Base-by-base conservation (phyloP, 1,140 invertebrate species). In the Diorhabda elongata region DNA sequence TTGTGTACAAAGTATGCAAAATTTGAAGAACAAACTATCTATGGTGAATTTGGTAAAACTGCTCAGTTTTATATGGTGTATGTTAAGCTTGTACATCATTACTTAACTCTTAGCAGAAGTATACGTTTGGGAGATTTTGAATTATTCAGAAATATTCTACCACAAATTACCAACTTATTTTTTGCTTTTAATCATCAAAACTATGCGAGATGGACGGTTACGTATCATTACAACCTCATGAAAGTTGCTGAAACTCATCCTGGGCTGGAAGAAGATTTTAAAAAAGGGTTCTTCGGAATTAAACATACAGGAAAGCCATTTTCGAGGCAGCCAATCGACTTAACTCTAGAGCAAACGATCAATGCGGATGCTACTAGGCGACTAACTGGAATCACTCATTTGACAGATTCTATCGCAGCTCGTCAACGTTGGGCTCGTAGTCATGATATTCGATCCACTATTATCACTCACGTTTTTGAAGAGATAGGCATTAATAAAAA, bases 21-120 rank as follows among this genome's bases (percentile, higher is more conserved):
- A 66, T 80, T 67, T 62, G 65, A 68, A 57, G 5, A 72, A 62
- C 44, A 68, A 62, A 76, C 74, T 63, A 56, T 76, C 4, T 11
- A 71, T 45, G 76, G 75, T 66, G 70, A 73, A n/a, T 66, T 76
- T 59, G 76, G 78, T 3, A 78, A 79, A 76, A 81, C 80, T 11
- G 45, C 77, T 3, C 77, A 81, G 56, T 79, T 78, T 74, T 79
- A 78, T 69, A 26, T 77, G 59, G 76, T 74, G 42, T 78, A 79
- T 43, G 73, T 78, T 5, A 72, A 76, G 68, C 69, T 79, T 6
- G 59, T 79, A 2, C 4, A 74, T 72, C 44, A 80, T 72, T 78
- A 79, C 59, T 61, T 74, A 57, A 58, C 42, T 5, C 61, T 78
- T 61, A 72, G 61, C 1, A 64, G 77, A 69, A 76, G 76, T 57